These are phyloP conservation scores for Pycnonotus jocosus DNA, from an alignment of 2,113 vertebrate genomes.

Conservation along the genomic window DNA sequence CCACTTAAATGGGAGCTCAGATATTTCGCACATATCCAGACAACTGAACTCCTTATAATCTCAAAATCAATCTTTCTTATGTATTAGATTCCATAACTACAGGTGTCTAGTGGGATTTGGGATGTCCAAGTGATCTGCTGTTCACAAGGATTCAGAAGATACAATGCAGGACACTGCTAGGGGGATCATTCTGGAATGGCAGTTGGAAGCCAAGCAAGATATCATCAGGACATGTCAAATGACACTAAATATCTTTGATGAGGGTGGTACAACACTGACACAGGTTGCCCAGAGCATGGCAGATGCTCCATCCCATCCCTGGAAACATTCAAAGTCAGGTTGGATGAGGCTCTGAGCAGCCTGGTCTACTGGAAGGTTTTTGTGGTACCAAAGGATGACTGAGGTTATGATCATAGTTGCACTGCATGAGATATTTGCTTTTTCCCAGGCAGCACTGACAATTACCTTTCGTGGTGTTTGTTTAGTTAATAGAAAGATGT, in stretches of 20 bases:
- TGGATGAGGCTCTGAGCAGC: not conserved
- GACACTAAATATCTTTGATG: not conserved
- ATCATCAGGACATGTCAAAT: not conserved
- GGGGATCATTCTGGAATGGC: not conserved
- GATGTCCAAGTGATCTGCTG: not conserved
- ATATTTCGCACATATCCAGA: not conserved
- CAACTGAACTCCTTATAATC: not conserved
- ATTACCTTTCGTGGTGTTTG: not conserved
- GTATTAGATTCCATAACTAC: not conserved
- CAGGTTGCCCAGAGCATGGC: not conserved
- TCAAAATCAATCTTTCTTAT: not conserved
- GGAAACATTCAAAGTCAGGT: not conserved
- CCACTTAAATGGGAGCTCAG: not conserved
- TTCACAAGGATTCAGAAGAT: not conserved
- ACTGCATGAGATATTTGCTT: not conserved
- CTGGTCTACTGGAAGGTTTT: not conserved
- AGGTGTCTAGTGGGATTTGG: not conserved
- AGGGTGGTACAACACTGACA: not conserved
- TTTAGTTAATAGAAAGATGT: not conserved
- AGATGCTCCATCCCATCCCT: not conserved
- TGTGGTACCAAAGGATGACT: not conserved
- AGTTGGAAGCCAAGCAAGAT: not conserved
- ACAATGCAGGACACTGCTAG: not conserved
- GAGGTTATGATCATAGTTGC: not conserved
- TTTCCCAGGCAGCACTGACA: not conserved